Base-by-base conservation (phyloP, 1,140 invertebrate genomes). In the Luehdorfia chinensis region DNA sequence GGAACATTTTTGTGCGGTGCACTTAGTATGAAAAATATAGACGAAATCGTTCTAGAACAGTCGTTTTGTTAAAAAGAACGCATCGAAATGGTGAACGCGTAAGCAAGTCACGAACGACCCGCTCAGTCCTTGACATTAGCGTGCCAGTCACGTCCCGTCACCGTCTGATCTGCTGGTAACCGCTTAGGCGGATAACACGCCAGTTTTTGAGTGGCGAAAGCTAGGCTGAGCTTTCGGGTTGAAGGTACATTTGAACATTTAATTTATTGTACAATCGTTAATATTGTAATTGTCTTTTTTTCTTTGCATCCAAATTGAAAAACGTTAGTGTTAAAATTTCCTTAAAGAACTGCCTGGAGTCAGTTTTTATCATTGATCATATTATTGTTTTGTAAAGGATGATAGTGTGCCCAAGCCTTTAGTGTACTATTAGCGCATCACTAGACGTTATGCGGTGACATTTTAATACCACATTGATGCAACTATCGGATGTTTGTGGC, bases 111-210 rank as follows among this genome's bases (percentile, higher is more conserved):
- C 36, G 36, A 2, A 7, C 3, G 3, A 7, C 3, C 7, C 11
- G 13, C 15, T 41, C 9, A 43, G 45, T 52, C 50, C 41, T 47
- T 58, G 50, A 50, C 47, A 53, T 53, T 58, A 50, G 39, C 21
- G 33, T 41, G 28, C 43, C 14, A 13, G 30, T 47, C 50, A 49
- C 47, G 44, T 59, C 23, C 25, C 25, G 39, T 47, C 45, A 25
- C 21, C 32, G 45, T 36, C 32, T 36, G 23, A 16, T 19, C 21
- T 32, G 45, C 12, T 28, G 21, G 13, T 5, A 36, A 31, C 14
- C 3, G 14, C 39, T 30, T 43, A 43, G 39, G 39, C 11, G 15
- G 1, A n/a, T 9, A 2, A 28, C 39, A 41, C 37, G 30, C 39
- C 15, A 15, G 6, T 8, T 13, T 2, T 27, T 14, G 21, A 14